Evolutionary conservation across 2,888 invertebrate genomes (phyloP), one percentile per base, ranked within the genome.

Genomic region (Ernsta delagoae): DNA sequence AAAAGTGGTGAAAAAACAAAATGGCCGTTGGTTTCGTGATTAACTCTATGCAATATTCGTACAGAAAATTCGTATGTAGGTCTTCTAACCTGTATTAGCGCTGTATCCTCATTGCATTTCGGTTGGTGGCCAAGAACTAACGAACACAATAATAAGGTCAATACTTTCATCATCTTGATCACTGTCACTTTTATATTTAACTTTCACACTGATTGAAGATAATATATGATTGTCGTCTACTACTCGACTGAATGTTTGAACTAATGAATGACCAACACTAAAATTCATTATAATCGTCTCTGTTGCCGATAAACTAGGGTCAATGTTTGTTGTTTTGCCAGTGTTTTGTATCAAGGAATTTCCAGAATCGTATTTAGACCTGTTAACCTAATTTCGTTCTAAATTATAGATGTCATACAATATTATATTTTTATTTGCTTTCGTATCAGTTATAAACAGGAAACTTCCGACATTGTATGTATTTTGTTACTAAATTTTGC

Each of bases 1-100:
- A 91, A 91, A 0, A 92, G 72, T 0, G 88, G 84, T 0, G 91
- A 91, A 0, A 84, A 73, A 0, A 91, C 79, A 73, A 91, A 92
- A 64, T 92, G 92, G 39, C 84, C 83, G 0, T 91, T 89, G 0
- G 83, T 86, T 16, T 90, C 89, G 48, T 82, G 78, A 69, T 75
- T 75, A 57, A 79, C 75, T 76, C 77, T 75, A 65, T 60, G 69
- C 41, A 75, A 61, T 74, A 81, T 74, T 74, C 72, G 73, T 71
- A 75, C 62, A 72, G 75, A 75, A 77, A 75, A 79, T 11, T 83
- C 81, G 65, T 79, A 80, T 1, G 83, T 76, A 1, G 83, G 73
- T 43, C 80, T 77, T 36, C 72, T 74, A 24, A 82, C 73, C 5
- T 36, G 57, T 0, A 74, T 70, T 39, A 70, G 59, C 0, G 80